phyloP scores from a whole-genome alignment of 2,113 vertebrate species.

The Mustela lutreola region DNA sequence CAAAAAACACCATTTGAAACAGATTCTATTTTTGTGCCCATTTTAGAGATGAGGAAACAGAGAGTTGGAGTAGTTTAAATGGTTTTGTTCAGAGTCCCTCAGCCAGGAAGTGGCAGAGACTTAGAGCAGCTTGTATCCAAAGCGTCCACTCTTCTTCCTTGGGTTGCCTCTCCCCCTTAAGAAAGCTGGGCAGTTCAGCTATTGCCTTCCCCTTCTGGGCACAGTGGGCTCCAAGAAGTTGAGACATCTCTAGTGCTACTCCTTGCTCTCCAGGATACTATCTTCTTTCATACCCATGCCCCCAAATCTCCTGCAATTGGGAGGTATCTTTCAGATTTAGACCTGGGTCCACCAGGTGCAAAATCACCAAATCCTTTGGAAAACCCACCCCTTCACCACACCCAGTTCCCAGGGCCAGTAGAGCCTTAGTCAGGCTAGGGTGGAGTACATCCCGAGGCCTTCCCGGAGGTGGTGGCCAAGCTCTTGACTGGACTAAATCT shows the following conservation, averaged over 20 bases:
- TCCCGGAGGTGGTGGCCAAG: not conserved
- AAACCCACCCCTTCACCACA: accelerated
- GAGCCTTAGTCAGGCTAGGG: not conserved
- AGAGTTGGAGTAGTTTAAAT: not conserved
- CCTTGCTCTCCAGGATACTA: not conserved
- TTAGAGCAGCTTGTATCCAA: accelerated
- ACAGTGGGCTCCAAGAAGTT: accelerated
- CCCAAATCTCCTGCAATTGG: not conserved
- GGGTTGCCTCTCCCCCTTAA: not conserved
- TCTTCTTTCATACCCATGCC: no score
- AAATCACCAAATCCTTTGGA: not conserved
- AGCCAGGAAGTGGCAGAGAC: not conserved
- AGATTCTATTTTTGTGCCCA: not conserved
- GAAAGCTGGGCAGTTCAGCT: not conserved
- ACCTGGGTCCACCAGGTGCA: accelerated
- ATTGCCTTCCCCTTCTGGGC: not conserved
- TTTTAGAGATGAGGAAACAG: conserved; percentile 51
- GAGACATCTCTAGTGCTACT: accelerated
- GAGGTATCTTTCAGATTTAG: not conserved
- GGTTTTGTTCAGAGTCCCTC: not conserved
- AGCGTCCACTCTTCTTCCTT: not conserved
- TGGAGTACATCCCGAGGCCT: not conserved
- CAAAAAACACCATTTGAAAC: not conserved
- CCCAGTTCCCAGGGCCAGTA: not conserved
- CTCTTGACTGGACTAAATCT: not conserved